Base-by-base conservation (phyloP, 2,888 invertebrate genomes). In the Agrypnus murinus region DNA sequence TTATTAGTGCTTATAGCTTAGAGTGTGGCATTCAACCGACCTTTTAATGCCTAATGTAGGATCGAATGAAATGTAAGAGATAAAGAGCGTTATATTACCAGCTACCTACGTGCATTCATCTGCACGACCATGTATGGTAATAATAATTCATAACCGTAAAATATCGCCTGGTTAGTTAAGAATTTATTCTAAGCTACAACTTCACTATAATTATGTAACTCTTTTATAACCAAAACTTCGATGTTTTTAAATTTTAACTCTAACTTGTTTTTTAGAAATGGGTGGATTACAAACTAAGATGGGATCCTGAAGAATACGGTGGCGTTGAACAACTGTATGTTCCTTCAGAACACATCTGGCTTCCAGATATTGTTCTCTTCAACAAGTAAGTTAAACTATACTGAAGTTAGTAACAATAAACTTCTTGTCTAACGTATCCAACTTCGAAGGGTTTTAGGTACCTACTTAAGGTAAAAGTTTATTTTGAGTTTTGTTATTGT, bases 311-410 rank as follows among this genome's bases (percentile, higher is more conserved):
- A 64, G 95, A 96, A 78, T 97, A 96, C 79, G 96, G 96, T 0
- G 96, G 96, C 0, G 92, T 96, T 0, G 95, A 95, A 84, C 94
- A 95, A 92, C 86, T 96, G 57, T 95, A 95, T 80, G 97, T 98
- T 12, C 98, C 98, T 0, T 97, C 98, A 0, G 97, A 98, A 84
- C 95, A 97, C 82, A 96, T 98, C 81, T 98, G 98, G 98, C 87
- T 97, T 25, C 98, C 98, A 0, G 98, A 98, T 82, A 96, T 98
- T 75, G 97, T 95, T n/a, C 88, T 95, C 2, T 95, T 95, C 80
- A 96, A 96, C 82, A 96, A 96, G 89, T 95, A 91, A 92, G 87
- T 83, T 57, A 32, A 58, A 17, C 31, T 38, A 36, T 12, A 25
- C 25, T 15, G 19, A 46, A 48, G 45, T 69, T 67, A 31, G 60